These are phyloP conservation scores for Crotophaga sulcirostris DNA, from an alignment of 2,113 vertebrate species.

Conservation along the genomic window DNA sequence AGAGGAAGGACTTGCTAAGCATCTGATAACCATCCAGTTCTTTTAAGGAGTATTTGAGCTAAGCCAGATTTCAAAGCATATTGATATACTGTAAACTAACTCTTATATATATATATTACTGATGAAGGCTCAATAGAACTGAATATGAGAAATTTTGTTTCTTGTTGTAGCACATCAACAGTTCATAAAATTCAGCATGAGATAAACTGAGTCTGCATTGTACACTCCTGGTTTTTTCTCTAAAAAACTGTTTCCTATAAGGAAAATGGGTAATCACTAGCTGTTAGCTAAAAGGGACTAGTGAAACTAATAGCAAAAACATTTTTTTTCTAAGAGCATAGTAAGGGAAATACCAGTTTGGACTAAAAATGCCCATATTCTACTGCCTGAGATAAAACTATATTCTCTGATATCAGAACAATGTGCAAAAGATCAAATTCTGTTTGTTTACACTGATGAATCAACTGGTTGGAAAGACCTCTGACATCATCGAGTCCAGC, in stretches of 20 bases:
- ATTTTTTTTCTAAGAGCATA: background rate
- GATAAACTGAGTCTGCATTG: accelerated
- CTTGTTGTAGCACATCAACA: background rate
- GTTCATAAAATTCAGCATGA: too few species aligned
- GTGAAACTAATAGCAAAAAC: background rate
- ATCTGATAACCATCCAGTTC: background rate
- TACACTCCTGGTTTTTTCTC: accelerated
- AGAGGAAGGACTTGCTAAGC: background rate
- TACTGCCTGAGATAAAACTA: background rate
- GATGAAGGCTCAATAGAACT: background rate
- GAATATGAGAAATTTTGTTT: background rate
- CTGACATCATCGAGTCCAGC: too few species aligned
- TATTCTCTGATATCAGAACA: accelerated
- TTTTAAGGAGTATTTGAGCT: background rate
- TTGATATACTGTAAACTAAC: background rate
- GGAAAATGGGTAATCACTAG: background rate
- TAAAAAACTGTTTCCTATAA: accelerated
- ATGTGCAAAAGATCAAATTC: accelerated
- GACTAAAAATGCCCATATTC: background rate
- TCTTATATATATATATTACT: background rate
- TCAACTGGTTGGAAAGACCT: too few species aligned
- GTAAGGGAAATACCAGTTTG: background rate
- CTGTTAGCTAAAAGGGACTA: background rate
- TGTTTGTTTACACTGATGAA: background rate
- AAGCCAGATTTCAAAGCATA: background rate